A percentile compares a stretch with the other conserved stretches of the same genome.
Evolutionary conservation across 1,140 invertebrate genomes (phyloP).

Genomic region (Thereuonema tuberculata): DNA sequence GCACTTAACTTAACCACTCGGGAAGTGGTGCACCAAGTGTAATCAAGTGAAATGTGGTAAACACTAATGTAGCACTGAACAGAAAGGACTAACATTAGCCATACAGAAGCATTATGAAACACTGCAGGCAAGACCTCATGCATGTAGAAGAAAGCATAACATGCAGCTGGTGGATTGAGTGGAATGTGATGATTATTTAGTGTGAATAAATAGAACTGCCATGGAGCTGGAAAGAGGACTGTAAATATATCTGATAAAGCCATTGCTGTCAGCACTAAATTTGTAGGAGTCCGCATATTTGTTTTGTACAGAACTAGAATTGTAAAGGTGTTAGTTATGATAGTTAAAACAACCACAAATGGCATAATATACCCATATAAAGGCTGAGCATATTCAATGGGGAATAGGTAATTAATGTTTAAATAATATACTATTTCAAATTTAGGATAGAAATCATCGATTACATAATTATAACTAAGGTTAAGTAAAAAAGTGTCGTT

Average conservation of each 20-base stretch:
- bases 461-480: too few species aligned
- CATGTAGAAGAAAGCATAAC: too few species aligned
- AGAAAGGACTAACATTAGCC: slow-evolving; percentile 72
- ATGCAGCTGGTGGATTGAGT: slow-evolving; percentile 49
- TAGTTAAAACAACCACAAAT: slow-evolving; percentile 67
- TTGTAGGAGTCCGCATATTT: slow-evolving; percentile 52
- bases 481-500: too few species aligned
- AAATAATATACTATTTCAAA: too few species aligned
- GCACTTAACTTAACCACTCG: slow-evolving; percentile 59
- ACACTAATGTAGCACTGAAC: slow-evolving; percentile 84
- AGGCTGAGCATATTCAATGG: too few species aligned
- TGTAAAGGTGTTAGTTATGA: slow-evolving; percentile 79
- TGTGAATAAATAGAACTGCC: slow-evolving; percentile 79
- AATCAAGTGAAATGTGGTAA: slow-evolving; percentile 68
- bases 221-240: slow-evolving; percentile 70
- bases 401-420: too few species aligned
- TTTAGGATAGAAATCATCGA: too few species aligned
- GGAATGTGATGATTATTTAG: slow-evolving; percentile 69
- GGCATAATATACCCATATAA: slow-evolving; percentile 70
- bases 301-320: slow-evolving; percentile 49
- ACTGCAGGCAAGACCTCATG: slow-evolving; percentile 63
- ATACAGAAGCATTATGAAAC: slow-evolving; percentile 84
- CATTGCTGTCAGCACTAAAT: slow-evolving; percentile 59
- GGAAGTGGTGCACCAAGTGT: slow-evolving; percentile 72
- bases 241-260: slow-evolving; percentile 86